Conservation (phyloP, 2,888 invertebrate species). For the Vannuccia rotundouncinata region DNA sequence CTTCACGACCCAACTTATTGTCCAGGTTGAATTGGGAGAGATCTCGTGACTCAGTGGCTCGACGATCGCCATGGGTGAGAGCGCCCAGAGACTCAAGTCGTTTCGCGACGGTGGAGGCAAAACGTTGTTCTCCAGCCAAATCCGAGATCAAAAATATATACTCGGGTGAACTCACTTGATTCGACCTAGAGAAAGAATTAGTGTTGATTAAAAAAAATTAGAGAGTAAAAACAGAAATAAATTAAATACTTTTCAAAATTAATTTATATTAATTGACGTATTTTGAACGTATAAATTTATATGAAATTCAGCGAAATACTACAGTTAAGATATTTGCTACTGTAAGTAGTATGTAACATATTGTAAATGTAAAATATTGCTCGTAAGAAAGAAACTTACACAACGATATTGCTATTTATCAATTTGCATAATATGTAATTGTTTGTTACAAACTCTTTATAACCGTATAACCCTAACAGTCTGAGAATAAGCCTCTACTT, state of each 20-base stretch:
- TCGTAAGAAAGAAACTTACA: too few species aligned
- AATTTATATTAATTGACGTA: too few species aligned
- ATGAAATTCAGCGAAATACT: too few species aligned
- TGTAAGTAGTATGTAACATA: too few species aligned
- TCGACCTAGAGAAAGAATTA: slow-evolving; percentile 58
- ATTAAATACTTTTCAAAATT: background rate
- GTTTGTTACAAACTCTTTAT: too few species aligned
- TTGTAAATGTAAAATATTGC: too few species aligned
- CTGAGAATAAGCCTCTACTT: too few species aligned
- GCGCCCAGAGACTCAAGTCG: slow-evolving; percentile 90
- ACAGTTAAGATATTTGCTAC: too few species aligned
- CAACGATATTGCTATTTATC: too few species aligned
- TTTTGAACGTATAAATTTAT: too few species aligned
- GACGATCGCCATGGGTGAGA: slow-evolving; percentile 91
- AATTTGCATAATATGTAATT: too few species aligned
- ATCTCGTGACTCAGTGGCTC: slow-evolving; percentile 93
- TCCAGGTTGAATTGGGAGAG: slow-evolving; percentile 96
- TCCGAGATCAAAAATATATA: slow-evolving; percentile 98
- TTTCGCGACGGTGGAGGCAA: slow-evolving; percentile 93
- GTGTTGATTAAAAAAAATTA: background rate
- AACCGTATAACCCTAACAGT: too few species aligned
- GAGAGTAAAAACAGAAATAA: background rate
- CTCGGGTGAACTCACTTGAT: slow-evolving; percentile 69
- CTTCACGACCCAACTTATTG: slow-evolving; percentile 64
- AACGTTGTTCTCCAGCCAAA: slow-evolving; percentile 90